Conservation (phyloP, 2,888 invertebrate genomes). For the Trisateles emortualis region DNA sequence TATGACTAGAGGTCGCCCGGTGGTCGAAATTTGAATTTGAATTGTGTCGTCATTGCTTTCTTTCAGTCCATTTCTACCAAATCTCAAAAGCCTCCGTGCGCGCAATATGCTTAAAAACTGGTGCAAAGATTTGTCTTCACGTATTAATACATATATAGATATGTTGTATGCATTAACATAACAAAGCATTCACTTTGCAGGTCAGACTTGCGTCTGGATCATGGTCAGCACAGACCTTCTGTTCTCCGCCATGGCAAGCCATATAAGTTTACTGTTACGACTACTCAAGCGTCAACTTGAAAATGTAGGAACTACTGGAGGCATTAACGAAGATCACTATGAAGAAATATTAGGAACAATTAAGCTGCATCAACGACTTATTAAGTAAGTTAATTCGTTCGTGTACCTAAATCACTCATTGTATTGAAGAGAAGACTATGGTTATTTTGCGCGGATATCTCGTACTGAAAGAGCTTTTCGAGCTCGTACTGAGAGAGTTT, state of each 20-base stretch:
- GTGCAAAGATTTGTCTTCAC: too few relatives aligned
- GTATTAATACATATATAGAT: too few relatives aligned
- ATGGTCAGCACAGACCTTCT: slow-evolving; percentile 77
- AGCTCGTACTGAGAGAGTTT: too few relatives aligned
- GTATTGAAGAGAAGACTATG: not conserved
- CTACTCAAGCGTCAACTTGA: slow-evolving; percentile 70
- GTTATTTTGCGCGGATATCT: too few relatives aligned
- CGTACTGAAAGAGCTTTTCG: too few relatives aligned
- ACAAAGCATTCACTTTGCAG: slow-evolving; percentile 44
- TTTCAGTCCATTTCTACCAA: too few relatives aligned
- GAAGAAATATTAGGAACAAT: slow-evolving; percentile 69
- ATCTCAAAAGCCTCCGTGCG: too few relatives aligned
- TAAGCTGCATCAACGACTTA: slow-evolving; percentile 77
- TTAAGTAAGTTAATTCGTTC: slow-evolving; percentile 56
- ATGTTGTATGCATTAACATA: slow-evolving; percentile 4
- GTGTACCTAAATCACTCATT: too few relatives aligned
- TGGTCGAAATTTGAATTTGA: too few relatives aligned
- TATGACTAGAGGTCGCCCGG: too few relatives aligned
- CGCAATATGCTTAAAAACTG: too few relatives aligned
- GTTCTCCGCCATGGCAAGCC: slow-evolving; percentile 79
- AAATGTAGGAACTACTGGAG: slow-evolving; percentile 52
- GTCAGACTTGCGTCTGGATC: slow-evolving; percentile 78
- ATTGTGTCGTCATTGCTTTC: too few relatives aligned
- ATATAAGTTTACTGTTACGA: slow-evolving; percentile 71
- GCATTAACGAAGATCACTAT: slow-evolving; percentile 65